Evolutionary conservation across 2,113 vertebrate genomes (phyloP).

Genomic region (Tringa solitaria): DNA sequence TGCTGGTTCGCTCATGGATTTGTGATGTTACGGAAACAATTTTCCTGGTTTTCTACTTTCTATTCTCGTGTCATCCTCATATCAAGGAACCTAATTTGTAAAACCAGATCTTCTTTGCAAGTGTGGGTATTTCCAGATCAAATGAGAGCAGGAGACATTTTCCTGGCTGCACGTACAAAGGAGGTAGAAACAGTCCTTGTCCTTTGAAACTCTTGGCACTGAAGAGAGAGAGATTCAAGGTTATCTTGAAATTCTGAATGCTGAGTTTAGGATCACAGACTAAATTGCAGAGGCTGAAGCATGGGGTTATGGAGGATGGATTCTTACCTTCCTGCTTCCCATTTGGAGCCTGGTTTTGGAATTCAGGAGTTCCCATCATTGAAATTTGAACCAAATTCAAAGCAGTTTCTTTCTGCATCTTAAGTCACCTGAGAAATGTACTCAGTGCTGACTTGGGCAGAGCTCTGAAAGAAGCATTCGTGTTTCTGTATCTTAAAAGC

Average conservation of each 20-base stretch:
- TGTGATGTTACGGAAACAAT: neutral
- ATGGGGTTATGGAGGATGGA: neutral
- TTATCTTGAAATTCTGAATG: neutral
- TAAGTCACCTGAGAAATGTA: neutral
- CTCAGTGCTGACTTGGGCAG: neutral
- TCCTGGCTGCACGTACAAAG: neutral
- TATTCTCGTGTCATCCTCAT: neutral
- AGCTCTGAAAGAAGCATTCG: neutral
- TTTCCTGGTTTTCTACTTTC: neutral
- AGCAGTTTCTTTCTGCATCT: neutral
- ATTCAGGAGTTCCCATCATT: neutral
- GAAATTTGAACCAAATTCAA: neutral
- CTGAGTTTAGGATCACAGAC: neutral
- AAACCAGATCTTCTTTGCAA: neutral
- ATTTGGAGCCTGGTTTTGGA: neutral
- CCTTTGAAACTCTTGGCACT: neutral
- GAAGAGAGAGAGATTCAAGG: neutral
- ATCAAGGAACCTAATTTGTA: neutral
- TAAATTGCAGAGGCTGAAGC: neutral
- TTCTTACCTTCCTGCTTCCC: neutral
- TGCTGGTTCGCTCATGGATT: neutral
- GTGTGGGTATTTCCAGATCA: neutral
- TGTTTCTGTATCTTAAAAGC: neutral
- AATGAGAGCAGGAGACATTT: neutral
- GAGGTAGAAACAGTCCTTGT: neutral